These are phyloP conservation scores for Lota lota DNA, from an alignment of 2,113 vertebrate genomes.

Conservation along the genomic window DNA sequence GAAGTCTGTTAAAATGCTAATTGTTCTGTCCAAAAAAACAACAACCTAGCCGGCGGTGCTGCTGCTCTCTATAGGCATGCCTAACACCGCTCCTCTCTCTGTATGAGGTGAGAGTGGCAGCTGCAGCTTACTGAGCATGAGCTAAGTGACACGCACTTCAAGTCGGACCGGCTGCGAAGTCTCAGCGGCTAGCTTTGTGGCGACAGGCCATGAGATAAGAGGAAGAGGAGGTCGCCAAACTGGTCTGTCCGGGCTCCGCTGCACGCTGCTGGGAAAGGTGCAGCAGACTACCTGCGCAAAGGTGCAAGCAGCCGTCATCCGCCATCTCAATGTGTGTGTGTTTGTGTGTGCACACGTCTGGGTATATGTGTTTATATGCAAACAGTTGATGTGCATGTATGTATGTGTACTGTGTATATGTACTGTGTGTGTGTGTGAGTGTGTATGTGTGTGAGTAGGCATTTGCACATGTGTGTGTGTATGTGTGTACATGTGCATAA, in stretches of 20 bases:
- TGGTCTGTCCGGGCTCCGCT: constrained; percentile 41
- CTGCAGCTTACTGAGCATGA: constrained; percentile 24
- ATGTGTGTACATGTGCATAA: background rate
- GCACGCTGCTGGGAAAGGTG: background rate
- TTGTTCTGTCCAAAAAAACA: background rate
- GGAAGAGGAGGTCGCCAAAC: constrained; percentile 40
- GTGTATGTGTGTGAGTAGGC: constrained; percentile 3
- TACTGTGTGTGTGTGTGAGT: constrained; percentile 1
- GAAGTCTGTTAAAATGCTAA: constrained; percentile 43
- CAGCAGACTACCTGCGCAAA: constrained; percentile 15
- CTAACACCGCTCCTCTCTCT: too few species aligned
- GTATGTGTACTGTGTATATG: background rate
- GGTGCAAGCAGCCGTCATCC: too few species aligned
- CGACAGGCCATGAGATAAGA: constrained; percentile 27
- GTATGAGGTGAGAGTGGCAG: background rate
- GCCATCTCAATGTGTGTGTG: too few species aligned
- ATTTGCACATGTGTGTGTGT: background rate
- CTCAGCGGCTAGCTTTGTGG: background rate
- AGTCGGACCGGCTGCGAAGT: constrained; percentile 49
- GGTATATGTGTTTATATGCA: background rate
- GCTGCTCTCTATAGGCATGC: too few species aligned
- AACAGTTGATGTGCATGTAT: background rate
- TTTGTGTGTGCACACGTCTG: background rate
- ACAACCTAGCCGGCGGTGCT: background rate
- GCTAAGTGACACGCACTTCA: constrained; percentile 41